Evolutionary conservation across 1,140 invertebrate genomes (phyloP).

Genomic region (Leptinotarsa undecemlineata): DNA sequence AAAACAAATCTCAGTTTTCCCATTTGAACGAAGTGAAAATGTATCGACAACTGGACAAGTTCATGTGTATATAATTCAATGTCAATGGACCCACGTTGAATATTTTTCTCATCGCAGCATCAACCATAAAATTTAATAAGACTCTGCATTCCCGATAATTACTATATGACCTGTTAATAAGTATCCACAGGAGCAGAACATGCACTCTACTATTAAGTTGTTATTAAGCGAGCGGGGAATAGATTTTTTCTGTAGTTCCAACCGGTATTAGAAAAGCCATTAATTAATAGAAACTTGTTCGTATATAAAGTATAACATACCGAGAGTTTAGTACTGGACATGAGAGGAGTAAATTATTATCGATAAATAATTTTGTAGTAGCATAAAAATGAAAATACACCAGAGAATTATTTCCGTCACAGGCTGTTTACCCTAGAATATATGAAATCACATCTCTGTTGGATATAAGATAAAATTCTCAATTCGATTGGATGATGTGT

Average conservation of each 20-base stretch:
- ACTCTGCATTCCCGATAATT: constrained; percentile 19
- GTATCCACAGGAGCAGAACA: constrained; percentile 22
- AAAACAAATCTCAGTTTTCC: too few species aligned
- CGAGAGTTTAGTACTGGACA: constrained; percentile 18
- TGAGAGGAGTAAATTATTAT: constrained; percentile 18
- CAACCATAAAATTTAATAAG: constrained; percentile 12
- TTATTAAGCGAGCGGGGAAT: constrained; percentile 16
- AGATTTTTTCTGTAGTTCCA: constrained; percentile 15
- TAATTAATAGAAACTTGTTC: constrained; percentile 27
- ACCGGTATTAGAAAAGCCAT: constrained; percentile 26
- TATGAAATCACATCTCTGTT: too few species aligned
- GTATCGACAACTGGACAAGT: too few species aligned
- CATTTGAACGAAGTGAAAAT: too few species aligned
- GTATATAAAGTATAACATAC: constrained; percentile 21
- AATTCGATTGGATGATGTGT: too few species aligned
- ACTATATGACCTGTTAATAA: constrained; percentile 26
- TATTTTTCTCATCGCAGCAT: neutral
- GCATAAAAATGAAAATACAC: neutral
- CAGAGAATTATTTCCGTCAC: neutral
- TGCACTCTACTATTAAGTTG: constrained; percentile 25
- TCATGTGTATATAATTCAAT: neutral
- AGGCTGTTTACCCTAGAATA: neutral
- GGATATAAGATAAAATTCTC: too few species aligned
- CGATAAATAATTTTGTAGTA: neutral
- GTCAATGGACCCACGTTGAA: neutral